Base-by-base conservation (phyloP, 2,888 invertebrate genomes). In the Eretmocerus hayati region DNA sequence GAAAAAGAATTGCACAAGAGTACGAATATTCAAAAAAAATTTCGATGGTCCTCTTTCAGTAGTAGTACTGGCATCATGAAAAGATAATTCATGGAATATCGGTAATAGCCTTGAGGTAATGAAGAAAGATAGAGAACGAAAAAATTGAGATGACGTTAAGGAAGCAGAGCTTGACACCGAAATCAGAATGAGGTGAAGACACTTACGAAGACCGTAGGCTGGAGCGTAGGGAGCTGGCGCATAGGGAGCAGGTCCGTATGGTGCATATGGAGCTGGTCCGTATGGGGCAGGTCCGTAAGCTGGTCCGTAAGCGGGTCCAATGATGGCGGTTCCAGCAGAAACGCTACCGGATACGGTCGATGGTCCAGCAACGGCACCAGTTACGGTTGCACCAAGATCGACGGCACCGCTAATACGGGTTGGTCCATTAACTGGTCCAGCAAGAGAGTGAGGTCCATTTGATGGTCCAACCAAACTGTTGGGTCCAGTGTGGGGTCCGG, bases 201-300 rank as follows among this genome's bases (percentile, higher is more conserved):
- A 26, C 26, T 26, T 11, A 26, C 26, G 26, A 11, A 9, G 11
- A 1, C 26, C 26, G 26, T 26, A 26, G 26, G 8, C 26, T 6
- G 26, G 26, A 11, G 26, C 26, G n/a, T 67, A n/a, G 68, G 59
- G 66, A 61, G 62, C 69, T 68, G 57, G 69, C 66, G 67, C 69
- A 54, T 68, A 67, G 67, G 68, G 67, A 61, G 69, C 67, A 59
- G 69, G 65, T 58, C 69, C 69, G 60, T 64, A 66, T 53, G 67
- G 60, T 65, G 65, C 60, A 65, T 67, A 48, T 67, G 66, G 46
- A 67, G 62, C 41, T n/a, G 33, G 8, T 3, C 23, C 69, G 54
- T 68, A 67, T 61, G 69, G 69, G 59, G 69, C 33, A 13, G 30
- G 65, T 58, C 69, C 69, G 60, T 63, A 66, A 52, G 67, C 47